Base-by-base conservation (phyloP, 2,888 invertebrate genomes). In the Oxystoma pomonae region DNA sequence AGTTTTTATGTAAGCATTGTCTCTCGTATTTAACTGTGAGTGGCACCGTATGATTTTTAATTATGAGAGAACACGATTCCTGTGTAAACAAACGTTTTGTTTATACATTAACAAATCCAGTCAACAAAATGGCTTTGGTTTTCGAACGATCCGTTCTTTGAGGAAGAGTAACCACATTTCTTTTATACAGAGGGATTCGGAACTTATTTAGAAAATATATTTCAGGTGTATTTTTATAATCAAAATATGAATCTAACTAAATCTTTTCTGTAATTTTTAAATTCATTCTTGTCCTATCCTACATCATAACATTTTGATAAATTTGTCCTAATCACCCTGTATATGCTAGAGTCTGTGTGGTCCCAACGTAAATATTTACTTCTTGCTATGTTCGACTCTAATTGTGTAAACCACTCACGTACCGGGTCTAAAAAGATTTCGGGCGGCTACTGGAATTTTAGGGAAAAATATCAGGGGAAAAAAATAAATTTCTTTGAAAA, bases 361-460 rank as follows among this genome's bases (percentile, higher is more conserved):
- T 71, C 71, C 62, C 62, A 66, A 64, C 55, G 67, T 71, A 71
- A 71, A 71, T 70, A 70, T 71, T 71, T 71, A 70, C 69, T 55
- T 57, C 56, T 60, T 60, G 61, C 64, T 65, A 65, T 67, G 65
- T 67, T 67, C 67, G 65, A 67, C 67, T 66, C 65, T 67, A 66
- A 65, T 67, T 67, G 64, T 67, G 65, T 67, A 67, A 67, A 65
- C 67, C 62, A 64, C 67, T 67, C 67, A 63, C 67, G 67, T 65
- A 61, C 16, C 53, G n/a, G 19, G 19, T 35, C 53, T 65, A 65
- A 65, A 64, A 65, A 58, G 63, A 59, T 65, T 65, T 65, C 65
- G 63, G 65, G 64, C 57, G 60, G 67, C 67, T 67, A 62, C 67
- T 67, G 67, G 63, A 67, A 65, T 67, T 66, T 64, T 35, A 35